Conservation (phyloP, 1,140 invertebrate species). For the Fopius arisanus region DNA sequence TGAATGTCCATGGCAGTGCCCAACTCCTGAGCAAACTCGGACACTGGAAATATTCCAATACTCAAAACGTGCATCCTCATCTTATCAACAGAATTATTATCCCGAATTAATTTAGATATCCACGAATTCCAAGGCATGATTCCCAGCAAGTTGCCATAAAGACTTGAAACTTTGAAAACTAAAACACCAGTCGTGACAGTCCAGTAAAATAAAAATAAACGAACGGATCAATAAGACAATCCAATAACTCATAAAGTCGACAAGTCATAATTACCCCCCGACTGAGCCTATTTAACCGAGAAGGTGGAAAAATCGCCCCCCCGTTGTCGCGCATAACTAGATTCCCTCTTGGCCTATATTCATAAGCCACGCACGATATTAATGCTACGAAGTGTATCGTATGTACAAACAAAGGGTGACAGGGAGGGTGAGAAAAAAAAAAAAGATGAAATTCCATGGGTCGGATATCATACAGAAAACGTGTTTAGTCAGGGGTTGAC, state of each 20-base stretch:
- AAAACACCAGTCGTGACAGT: neutral
- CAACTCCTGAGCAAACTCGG: constrained; percentile 93
- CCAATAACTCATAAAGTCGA: constrained; percentile 5
- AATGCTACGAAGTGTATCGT: constrained; percentile 23
- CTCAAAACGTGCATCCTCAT: too few species aligned
- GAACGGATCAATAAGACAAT: neutral
- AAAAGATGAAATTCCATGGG: neutral
- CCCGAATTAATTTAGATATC: too few species aligned
- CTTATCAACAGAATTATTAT: too few species aligned
- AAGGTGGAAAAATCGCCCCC: neutral
- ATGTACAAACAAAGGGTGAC: neutral
- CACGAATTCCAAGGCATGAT: too few species aligned
- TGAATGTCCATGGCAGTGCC: constrained; percentile 91
- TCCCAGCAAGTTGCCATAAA: too few species aligned
- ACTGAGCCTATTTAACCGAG: neutral
- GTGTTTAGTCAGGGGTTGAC: constrained; percentile 64
- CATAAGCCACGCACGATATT: neutral
- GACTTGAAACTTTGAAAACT: neutral
- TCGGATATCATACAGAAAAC: constrained; percentile 49
- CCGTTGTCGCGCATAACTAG: neutral
- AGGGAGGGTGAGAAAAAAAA: neutral
- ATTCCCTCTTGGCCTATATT: neutral
- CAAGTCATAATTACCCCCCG: neutral
- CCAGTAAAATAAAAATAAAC: neutral
- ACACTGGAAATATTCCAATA: constrained; percentile 72